Base-by-base conservation (phyloP, 2,888 invertebrate genomes). In the Malachius bipustulatus region DNA sequence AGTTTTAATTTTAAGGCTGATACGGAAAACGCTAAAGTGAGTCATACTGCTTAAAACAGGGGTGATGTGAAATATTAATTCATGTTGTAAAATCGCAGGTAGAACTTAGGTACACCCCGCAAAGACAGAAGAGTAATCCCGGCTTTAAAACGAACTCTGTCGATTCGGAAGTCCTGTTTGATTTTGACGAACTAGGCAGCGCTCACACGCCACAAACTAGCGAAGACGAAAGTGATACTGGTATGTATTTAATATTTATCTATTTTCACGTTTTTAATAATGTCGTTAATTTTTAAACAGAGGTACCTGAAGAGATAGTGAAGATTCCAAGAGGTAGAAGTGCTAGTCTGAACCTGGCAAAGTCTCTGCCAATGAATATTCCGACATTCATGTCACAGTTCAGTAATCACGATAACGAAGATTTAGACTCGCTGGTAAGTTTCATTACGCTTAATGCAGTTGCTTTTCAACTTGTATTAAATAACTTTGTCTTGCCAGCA, bases 321-420 rank as follows among this genome's bases (percentile, higher is more conserved):
- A 30, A 34, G 27, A 36, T 74, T 43, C 58, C 67, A 3, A 66
- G 72, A 35, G 43, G 46, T 32, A 43, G 46, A 36, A 47, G 60
- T 30, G 62, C 57, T 16, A 60, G 63, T 12, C 66, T 69, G 38
- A 65, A 57, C 34, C 51, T 83, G 45, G 85, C 83, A 28, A 78
- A 77, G 57, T 84, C 84, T 44, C 65, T 85, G 52, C 87, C 87
- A 26, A 78, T 87, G 56, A 76, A 74, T 57, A 77, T 87, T 61
- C 82, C 83, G 35, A 63, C 60, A 38, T 75, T 78, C 53, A 46
- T 59, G 47, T 47, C 56, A 11, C 46, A 52, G 16, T 45, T 50
- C 30, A 48, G 50, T 35, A 51, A 46, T 36, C 52, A 51, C 30
- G 50, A 44, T 48, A 52, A 45, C 54, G 68, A 44, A 54, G 62